Base-by-base conservation (phyloP, 2,797 vertebrate genomes). In the Acropternis orthonyx region DNA sequence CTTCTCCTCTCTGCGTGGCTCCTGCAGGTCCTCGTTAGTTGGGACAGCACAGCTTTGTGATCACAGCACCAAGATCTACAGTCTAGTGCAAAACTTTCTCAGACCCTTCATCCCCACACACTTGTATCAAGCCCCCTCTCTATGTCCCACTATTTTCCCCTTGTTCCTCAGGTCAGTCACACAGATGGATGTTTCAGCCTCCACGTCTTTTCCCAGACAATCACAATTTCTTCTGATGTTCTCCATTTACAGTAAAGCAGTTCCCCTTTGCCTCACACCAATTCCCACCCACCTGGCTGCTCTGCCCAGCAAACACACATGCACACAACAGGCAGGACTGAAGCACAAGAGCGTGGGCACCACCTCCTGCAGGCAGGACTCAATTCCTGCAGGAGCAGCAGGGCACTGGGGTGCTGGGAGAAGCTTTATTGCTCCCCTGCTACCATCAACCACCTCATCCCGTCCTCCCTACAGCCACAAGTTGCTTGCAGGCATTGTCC, bases 341-440 rank as follows among this genome's bases (percentile, higher is more conserved):
- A 39, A 63, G 54, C 43, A 28, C 27, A 8, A 10, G n/a, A 36
- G 14, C 28, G 43, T 0, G 0, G 44, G 46, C 48, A 21, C 27
- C 0, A 0, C 30, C 5, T 4, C n/a, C 65, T 12, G 30, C 1
- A 1, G 2, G 39, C 28, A 56, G 28, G 36, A 51, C 43, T 37
- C 32, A 3, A 9, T 23, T 14, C 9, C 82, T 5, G 2, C 54
- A 65, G 41, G 52, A 72, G 44, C n/a, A 51, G n/a, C 27, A 8
- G 21, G 41, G 37, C 36, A 22, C 19, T 3, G 18, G 21, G 27
- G 9, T 20, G n/a, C 56, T 54, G 49, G 37, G 43, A 80, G 19
- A n/a, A 77, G 46, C 43, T 49, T 34, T 48, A 13, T 4, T 36
- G 36, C 14, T 55, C 63, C 16, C 43, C 58, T 86, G 54, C 36